Evolutionary conservation across 2,888 invertebrate genomes (phyloP).

Genomic region (Ormyrus nitidulus): DNA sequence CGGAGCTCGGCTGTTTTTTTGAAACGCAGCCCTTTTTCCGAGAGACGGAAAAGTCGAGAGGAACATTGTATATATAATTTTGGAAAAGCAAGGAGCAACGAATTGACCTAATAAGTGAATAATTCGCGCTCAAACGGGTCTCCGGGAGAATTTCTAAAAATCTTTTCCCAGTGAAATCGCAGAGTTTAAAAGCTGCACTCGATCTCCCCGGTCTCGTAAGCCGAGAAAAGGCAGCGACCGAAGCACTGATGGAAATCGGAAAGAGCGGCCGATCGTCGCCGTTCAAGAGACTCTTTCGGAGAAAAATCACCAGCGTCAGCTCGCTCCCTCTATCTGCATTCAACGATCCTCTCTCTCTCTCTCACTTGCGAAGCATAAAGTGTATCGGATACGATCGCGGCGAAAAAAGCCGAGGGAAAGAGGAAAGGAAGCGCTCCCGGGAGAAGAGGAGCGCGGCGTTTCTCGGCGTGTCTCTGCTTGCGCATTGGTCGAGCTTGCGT

Average conservation of each 20-base stretch:
- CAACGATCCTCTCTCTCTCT: slow-evolving; percentile 33
- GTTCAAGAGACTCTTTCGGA: not conserved
- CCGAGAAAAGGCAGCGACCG: not conserved
- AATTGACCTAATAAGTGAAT: too few species aligned
- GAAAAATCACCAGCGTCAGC: slow-evolving; percentile 44
- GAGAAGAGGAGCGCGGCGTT: not conserved
- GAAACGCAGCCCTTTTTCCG: too few species aligned
- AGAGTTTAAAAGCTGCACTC: not conserved
- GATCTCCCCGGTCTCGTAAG: slow-evolving; percentile 14
- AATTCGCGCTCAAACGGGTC: too few species aligned
- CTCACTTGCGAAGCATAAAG: slow-evolving; percentile 18
- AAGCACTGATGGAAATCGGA: slow-evolving; percentile 25
- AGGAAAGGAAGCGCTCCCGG: not conserved
- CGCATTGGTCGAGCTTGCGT: slow-evolving; percentile 41
- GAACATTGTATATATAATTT: too few species aligned
- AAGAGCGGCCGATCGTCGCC: not conserved
- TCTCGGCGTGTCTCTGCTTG: not conserved
- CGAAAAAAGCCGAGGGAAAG: not conserved
- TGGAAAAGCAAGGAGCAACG: too few species aligned
- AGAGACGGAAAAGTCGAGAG: too few species aligned
- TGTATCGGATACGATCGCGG: slow-evolving; percentile 47
- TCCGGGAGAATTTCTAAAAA: too few species aligned
- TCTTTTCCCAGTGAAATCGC: too few species aligned
- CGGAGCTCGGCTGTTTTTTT: too few species aligned
- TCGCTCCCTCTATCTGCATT: slow-evolving; percentile 44